These are phyloP conservation scores for Hepsetus odoe DNA, from an alignment of 2,113 vertebrate genomes.

Conservation along the genomic window DNA sequence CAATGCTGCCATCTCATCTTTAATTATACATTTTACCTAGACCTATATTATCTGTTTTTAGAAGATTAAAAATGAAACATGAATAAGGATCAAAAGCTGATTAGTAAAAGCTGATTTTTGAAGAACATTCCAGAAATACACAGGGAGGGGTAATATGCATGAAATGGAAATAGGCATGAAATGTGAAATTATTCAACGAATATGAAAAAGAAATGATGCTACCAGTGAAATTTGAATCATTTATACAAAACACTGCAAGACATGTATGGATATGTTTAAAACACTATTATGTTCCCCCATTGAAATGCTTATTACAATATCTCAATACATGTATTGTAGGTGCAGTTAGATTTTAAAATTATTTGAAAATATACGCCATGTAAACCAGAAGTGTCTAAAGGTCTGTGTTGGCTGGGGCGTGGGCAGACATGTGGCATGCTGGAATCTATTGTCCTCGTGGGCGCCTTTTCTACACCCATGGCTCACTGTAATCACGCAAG, in stretches of 20 bases:
- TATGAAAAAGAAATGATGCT: conserved; percentile 45
- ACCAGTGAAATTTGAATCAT: conserved; percentile 64
- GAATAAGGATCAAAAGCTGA: conserved; percentile 37
- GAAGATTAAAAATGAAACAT: conserved; percentile 8
- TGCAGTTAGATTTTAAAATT: not conserved
- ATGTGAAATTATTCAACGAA: conserved; percentile 60
- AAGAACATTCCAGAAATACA: conserved; percentile 58
- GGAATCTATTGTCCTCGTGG: conserved; percentile 39
- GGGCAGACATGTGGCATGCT: conserved; percentile 8
- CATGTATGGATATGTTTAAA: conserved; percentile 33
- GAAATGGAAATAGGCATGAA: conserved; percentile 65
- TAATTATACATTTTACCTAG: conserved; percentile 57
- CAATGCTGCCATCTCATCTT: conserved; percentile 53
- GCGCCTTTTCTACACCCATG: conserved; percentile 35
- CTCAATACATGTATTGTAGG: not conserved
- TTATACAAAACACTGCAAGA: conserved; percentile 45
- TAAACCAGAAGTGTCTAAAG: not conserved
- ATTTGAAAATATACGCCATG: not conserved
- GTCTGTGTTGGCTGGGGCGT: not conserved
- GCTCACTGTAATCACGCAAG: conserved; percentile 65
- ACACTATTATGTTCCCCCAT: not conserved
- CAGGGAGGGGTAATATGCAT: conserved; percentile 60
- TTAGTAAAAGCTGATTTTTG: conserved; percentile 31
- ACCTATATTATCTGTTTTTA: conserved; percentile 34
- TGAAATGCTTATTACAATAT: not conserved